A percentile compares a stretch with the other conserved stretches of the same genome.
Evolutionary conservation across 2,888 invertebrate genomes (phyloP).

Genomic region (Chrysodeixis includens): DNA sequence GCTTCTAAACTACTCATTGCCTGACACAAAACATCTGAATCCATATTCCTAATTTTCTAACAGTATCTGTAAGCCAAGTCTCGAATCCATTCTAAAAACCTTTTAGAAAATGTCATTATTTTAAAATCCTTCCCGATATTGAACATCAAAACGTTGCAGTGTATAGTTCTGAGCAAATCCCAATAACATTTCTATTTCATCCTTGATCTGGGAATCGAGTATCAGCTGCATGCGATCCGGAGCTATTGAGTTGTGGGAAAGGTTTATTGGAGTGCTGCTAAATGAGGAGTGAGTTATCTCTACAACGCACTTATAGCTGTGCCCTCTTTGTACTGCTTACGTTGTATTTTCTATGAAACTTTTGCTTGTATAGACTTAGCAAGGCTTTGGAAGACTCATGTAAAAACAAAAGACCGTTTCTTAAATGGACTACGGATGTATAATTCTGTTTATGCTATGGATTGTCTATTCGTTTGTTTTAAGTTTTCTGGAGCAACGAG

Average conservation of each 20-base stretch:
- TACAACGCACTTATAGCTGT: background rate
- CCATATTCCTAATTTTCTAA: background rate
- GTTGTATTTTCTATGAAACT: too few species aligned
- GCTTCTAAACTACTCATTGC: background rate
- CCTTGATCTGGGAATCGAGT: slow-evolving; percentile 6
- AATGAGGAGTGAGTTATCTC: background rate
- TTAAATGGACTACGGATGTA: too few species aligned
- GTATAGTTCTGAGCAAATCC: background rate
- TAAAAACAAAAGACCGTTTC: too few species aligned
- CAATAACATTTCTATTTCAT: slow-evolving; percentile 10
- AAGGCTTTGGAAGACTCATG: too few species aligned
- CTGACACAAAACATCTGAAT: too few species aligned
- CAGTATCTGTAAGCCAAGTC: background rate
- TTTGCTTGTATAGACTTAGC: too few species aligned
- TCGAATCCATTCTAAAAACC: background rate
- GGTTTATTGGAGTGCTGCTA: slow-evolving; percentile 10
- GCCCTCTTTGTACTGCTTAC: background rate
- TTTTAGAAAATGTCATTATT: background rate
- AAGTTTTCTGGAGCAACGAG: too few species aligned
- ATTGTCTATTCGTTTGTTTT: too few species aligned
- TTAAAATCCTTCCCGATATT: slow-evolving; percentile 6
- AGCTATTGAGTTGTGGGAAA: slow-evolving; percentile 13
- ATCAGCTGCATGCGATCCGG: slow-evolving; percentile 11
- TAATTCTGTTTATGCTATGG: too few species aligned
- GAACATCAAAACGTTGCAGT: background rate